Base-by-base conservation (phyloP, 2,797 vertebrate species). In the Lacerta agilis region DNA sequence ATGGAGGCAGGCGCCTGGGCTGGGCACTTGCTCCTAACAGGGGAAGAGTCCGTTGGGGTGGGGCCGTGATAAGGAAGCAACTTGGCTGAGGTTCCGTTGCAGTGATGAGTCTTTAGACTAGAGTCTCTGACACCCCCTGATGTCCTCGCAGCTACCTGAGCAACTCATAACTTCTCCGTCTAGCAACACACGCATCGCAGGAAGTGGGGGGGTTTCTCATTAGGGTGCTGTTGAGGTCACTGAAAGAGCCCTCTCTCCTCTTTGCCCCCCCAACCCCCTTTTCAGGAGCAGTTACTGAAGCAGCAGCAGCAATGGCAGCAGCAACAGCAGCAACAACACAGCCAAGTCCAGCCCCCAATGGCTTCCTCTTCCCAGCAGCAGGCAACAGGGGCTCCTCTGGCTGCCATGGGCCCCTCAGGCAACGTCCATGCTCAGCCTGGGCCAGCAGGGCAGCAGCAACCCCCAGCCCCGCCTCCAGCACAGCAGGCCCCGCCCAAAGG, bases 201-300 rank as follows among this genome's bases (percentile, higher is more conserved):
- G 1, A 27, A 58, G 10, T n/a, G 58, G 3, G 38, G 8, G 36
- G 11, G 10, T 11, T 36, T 33, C 23, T 9, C 5, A 15, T n/a
- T 43, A 6, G 36, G 17, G 11, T 8, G n/a, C 17, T 64, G 20
- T 64, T 25, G 33, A 43, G 36, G 25, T n/a, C 5, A 3, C 71
- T 25, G n/a, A 61, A 11, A 23, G 49, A 38, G 2, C 20, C 1
- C 49, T 66, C 23, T 43, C 25, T 23, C 27, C 5, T n/a, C 18
- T 43, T 36, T 9, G 2, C 15, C 20, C 13, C 13, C 18, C n/a
- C 9, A 11, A 8, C 4, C 2, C 3, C 1, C 6, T 29, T 86
- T 95, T 91, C 96, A 98, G 95, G 97, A 97, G 91, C 96, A 97
- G 92, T 94, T 96, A 43, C 88, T 96, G 79, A 96, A 97, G 79